A percentile compares a stretch with the other conserved stretches of the same genome.
Conservation (phyloP, 2,797 vertebrate genomes). For the Chrosomus eos region DNA sequence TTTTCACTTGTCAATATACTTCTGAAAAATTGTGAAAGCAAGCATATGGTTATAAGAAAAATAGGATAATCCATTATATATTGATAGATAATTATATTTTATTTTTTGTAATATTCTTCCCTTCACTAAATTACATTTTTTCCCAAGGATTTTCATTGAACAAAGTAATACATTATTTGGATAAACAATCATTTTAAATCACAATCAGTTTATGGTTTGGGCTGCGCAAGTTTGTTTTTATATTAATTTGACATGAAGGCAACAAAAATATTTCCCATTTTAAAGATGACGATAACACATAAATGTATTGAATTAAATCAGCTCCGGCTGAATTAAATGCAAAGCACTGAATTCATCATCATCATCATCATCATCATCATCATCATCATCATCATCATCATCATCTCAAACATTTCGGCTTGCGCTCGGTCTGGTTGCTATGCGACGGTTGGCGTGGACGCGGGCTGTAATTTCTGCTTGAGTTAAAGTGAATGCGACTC, state of each 20-base stretch:
- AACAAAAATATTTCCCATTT: background rate
- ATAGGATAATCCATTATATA: background rate
- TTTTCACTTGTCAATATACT: background rate
- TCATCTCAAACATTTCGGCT: conserved; percentile 57
- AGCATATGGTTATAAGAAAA: background rate
- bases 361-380: too few species aligned
- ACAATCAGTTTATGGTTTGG: background rate
- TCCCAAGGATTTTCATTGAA: background rate
- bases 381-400: background rate
- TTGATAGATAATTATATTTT: too few species aligned
- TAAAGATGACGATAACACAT: background rate
- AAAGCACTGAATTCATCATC: background rate
- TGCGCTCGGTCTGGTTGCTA: conserved; percentile 81
- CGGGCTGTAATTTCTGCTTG: conserved; percentile 80
- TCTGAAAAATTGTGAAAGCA: background rate
- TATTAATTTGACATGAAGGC: background rate
- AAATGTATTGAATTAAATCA: background rate
- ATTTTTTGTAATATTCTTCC: background rate
- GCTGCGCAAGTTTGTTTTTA: background rate
- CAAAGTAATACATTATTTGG: background rate
- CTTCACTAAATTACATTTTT: background rate
- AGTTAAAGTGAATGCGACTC: conserved; percentile 67
- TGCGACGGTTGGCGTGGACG: conserved; percentile 80
- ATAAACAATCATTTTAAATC: background rate
- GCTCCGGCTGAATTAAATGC: background rate